Evolutionary conservation across 2,113 vertebrate genomes (phyloP), one percentile per base, ranked within the genome.

Genomic region (Anguilla rostrata): DNA sequence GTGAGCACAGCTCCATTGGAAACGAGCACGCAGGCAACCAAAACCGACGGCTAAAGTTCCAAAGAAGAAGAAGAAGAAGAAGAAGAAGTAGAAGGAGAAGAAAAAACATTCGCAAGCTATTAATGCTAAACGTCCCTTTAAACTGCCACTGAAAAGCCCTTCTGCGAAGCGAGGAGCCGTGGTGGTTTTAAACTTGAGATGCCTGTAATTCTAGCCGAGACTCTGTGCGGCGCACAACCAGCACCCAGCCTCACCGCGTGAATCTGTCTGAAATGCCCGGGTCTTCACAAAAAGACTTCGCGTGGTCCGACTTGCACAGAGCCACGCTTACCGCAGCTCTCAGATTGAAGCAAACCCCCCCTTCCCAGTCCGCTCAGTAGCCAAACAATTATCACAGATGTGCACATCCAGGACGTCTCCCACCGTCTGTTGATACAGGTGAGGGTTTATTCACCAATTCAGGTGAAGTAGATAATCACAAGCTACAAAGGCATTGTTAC

Each of bases 161-260:
- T 94, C 91, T 89, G 90, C 87, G 90, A 88, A 87, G 5, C 86
- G 90, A 90, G 92, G 90, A 84, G 87, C 88, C 88, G 89, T 91
- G 91, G 93, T 87, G 85, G 91, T 93, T 94, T 93, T 94, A 92
- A 94, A 95, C 91, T 91, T 91, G 93, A 93, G 91, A 90, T 90
- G 92, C 93, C 92, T 94, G 92, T 95, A 94, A 95, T 92, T 91
- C 88, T 89, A 92, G 90, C 88, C 91, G 41, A 86, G 91, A 93
- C 90, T 90, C 91, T 92, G 92, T 88, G 90, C 91, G 87, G 85
- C 83, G 85, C 85, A 83, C 5, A 89, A 87, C 89, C 89, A 80
- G 86, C 89, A 89, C 87, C 86, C 39, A 9, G 12, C 40, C 84
- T 83, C 88, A 91, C 93, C 92, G 92, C 92, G 91, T 91, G 89